phyloP scores from a whole-genome alignment of 2,797 vertebrate species.

The Chaetophractus vellerosus region DNA sequence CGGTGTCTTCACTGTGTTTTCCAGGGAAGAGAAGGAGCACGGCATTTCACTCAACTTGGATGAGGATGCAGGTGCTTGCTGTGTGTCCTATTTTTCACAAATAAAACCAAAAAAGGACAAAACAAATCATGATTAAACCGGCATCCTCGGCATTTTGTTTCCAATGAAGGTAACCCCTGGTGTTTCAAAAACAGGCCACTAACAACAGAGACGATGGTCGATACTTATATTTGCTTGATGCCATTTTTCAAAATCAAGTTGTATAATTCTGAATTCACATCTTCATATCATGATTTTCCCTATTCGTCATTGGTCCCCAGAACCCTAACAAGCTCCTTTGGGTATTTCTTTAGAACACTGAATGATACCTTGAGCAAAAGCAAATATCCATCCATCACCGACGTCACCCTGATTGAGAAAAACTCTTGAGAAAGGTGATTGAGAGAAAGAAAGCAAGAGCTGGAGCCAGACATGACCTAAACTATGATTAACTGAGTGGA shows the following conservation, averaged over 20 bases:
- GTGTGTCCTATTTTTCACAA: slow-evolving; percentile 89
- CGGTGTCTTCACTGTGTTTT: slow-evolving; percentile 92
- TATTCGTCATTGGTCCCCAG: neutral
- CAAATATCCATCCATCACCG: neutral
- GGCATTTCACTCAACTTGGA: slow-evolving; percentile 91
- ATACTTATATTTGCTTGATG: neutral
- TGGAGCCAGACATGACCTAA: neutral
- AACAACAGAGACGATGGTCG: neutral
- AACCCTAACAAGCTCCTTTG: neutral
- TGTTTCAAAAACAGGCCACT: slow-evolving; percentile 2
- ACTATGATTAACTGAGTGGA: neutral
- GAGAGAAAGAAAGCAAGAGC: neutral
- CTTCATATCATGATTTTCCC: neutral
- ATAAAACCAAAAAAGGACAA: slow-evolving; percentile 59
- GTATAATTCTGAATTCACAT: neutral
- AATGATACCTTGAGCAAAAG: neutral
- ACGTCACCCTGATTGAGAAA: neutral
- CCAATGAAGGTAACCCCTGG: neutral
- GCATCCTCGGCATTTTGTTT: neutral
- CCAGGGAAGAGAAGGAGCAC: slow-evolving; percentile 92
- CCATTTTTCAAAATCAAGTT: neutral
- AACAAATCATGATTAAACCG: slow-evolving; percentile 19
- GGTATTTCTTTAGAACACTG: neutral
- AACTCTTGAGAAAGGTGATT: neutral
- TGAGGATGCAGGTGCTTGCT: slow-evolving; percentile 92